These are phyloP conservation scores for Microcebus murinus DNA, from an alignment of 2,113 vertebrate genomes.

Conservation along the genomic window DNA sequence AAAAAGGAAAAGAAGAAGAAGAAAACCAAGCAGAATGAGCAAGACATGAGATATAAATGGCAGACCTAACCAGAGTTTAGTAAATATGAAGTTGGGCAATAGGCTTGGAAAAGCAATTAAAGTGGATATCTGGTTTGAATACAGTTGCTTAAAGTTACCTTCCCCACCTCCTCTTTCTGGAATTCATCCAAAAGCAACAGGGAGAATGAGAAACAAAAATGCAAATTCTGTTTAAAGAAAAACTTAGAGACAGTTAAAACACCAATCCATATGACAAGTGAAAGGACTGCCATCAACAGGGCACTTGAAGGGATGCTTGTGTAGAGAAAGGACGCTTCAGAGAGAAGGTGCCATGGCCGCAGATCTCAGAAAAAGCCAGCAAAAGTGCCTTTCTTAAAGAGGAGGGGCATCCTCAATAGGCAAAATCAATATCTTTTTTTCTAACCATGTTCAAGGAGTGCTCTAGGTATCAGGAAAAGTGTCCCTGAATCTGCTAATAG, in stretches of 20 bases:
- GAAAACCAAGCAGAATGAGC: background rate
- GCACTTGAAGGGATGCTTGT: background rate
- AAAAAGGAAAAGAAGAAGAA: background rate
- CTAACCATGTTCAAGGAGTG: background rate
- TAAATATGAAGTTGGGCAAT: conserved; percentile 36
- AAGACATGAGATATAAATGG: conserved; percentile 17
- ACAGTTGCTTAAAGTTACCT: background rate
- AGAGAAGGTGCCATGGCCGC: background rate
- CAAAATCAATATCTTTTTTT: background rate
- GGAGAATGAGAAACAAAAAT: background rate
- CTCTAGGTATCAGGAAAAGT: background rate
- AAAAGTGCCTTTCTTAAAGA: background rate
- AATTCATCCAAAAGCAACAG: background rate
- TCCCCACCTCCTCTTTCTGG: background rate
- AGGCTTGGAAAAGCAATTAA: background rate
- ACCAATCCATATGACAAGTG: background rate
- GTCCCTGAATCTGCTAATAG: background rate
- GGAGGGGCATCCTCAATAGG: no score
- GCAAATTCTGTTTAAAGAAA: background rate
- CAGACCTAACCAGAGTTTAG: background rate
- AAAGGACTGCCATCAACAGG: background rate
- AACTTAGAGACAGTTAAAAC: background rate
- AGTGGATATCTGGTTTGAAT: background rate
- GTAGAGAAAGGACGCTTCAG: background rate
- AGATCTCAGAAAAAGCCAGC: background rate